Evolutionary conservation across 64 coral and sea anemone species (phyloP).

Genomic region (Stichodactyla mertensii): DNA sequence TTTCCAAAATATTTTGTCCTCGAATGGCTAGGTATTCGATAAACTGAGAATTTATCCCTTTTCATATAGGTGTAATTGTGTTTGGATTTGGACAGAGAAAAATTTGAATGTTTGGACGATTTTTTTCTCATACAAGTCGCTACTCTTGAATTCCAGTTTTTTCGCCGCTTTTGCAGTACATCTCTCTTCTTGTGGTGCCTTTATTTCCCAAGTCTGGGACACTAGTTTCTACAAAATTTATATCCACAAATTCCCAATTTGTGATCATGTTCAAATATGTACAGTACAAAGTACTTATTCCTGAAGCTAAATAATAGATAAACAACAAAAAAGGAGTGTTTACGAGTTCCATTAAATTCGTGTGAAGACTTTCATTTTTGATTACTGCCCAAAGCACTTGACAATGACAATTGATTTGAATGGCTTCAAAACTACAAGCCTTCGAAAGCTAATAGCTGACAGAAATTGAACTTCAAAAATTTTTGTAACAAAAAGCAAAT

Average conservation of each 20-base stretch:
- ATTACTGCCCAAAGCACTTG: neutral
- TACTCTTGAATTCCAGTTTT: too few relatives aligned
- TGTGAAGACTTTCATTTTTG: neutral
- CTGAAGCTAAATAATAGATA: neutral
- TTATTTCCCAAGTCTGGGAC: neutral
- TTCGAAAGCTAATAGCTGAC: neutral
- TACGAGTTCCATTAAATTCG: neutral
- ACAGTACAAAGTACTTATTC: neutral
- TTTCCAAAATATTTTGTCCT: too few relatives aligned
- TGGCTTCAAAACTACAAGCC: neutral
- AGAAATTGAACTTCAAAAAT: neutral
- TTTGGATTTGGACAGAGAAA: too few relatives aligned
- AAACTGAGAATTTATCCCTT: too few relatives aligned
- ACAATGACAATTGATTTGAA: neutral
- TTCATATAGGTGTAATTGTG: too few relatives aligned
- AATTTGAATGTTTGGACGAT: too few relatives aligned
- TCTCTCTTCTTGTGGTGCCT: too few relatives aligned
- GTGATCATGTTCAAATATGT: neutral
- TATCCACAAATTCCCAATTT: neutral
- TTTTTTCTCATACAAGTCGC: too few relatives aligned
- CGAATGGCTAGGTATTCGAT: too few relatives aligned
- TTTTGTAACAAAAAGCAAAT: neutral
- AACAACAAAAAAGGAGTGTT: neutral
- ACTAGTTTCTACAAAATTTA: too few relatives aligned
- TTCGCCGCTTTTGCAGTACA: too few relatives aligned